Evolutionary conservation across 2,797 vertebrate genomes (phyloP).

Genomic region (Hyperoplus lanceolatus): DNA sequence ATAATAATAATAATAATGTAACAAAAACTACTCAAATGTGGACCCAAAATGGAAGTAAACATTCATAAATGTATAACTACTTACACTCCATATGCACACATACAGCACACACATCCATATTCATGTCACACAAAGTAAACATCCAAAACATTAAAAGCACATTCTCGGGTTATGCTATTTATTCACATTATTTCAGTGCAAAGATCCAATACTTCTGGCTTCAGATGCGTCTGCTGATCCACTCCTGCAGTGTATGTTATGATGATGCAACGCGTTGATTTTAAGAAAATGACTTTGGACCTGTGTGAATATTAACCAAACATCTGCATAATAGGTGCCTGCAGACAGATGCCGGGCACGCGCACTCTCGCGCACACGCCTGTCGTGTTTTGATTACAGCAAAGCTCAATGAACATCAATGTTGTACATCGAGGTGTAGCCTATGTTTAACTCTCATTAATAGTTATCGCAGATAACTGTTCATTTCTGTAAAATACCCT

Average conservation of each 20-base stretch:
- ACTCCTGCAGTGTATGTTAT: background rate
- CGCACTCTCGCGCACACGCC: background rate
- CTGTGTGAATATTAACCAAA: background rate
- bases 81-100: background rate
- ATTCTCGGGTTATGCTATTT: background rate
- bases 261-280: background rate
- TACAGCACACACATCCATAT: too few relatives aligned
- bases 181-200: background rate
- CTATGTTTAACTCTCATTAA: background rate
- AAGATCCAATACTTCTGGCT: background rate
- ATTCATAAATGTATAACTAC: background rate
- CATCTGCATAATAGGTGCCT: background rate
- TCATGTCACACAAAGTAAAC: background rate
- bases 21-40: background rate
- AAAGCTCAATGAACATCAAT: background rate
- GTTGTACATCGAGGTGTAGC: background rate
- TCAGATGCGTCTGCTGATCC: background rate
- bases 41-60: background rate
- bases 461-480: background rate
- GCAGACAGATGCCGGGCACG: background rate
- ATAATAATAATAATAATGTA: background rate
- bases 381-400: background rate
- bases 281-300: conserved; percentile 1
- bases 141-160: background rate
- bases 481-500: background rate